Evolutionary conservation across 2,113 vertebrate genomes (phyloP).

Genomic region (Chionomys nivalis): DNA sequence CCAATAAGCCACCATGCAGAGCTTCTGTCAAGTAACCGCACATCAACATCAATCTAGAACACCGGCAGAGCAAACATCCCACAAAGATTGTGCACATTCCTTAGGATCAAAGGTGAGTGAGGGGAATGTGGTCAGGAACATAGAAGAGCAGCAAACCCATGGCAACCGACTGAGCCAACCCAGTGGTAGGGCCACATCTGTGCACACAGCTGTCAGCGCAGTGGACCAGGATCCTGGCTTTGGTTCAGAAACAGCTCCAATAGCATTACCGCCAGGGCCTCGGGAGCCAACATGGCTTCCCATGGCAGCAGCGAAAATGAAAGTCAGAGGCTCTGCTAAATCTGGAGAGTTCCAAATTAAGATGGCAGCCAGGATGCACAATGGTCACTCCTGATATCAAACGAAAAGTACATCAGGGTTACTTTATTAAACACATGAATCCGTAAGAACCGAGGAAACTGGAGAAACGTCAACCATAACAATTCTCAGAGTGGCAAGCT

Average conservation of each 20-base stretch:
- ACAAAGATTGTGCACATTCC: slow-evolving; percentile 27
- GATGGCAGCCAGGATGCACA: not conserved
- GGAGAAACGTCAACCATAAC: not conserved
- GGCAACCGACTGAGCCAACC: slow-evolving; percentile 34
- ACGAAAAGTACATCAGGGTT: not conserved
- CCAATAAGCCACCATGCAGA: not conserved
- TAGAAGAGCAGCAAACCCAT: slow-evolving; percentile 49
- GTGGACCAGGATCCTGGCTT: not conserved
- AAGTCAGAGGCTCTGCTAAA: not conserved
- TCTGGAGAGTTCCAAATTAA: not conserved
- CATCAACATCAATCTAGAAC: not conserved
- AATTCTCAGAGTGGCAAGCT: not conserved
- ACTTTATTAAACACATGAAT: not conserved
- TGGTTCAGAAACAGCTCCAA: slow-evolving; percentile 61
- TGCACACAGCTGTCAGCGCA: slow-evolving; percentile 43
- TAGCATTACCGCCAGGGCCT: slow-evolving; percentile 52
- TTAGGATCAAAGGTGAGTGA: slow-evolving; percentile 61
- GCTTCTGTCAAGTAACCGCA: slow-evolving; percentile 32
- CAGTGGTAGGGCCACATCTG: not conserved
- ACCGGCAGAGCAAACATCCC: slow-evolving; percentile 16
- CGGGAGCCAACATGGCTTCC: slow-evolving; percentile 2
- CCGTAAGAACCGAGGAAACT: not conserved
- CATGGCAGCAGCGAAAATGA: not conserved
- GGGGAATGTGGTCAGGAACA: not conserved
- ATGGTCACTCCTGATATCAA: not conserved